Conservation (phyloP, 2,113 vertebrate genomes). For the Cinclus mexicanus region DNA sequence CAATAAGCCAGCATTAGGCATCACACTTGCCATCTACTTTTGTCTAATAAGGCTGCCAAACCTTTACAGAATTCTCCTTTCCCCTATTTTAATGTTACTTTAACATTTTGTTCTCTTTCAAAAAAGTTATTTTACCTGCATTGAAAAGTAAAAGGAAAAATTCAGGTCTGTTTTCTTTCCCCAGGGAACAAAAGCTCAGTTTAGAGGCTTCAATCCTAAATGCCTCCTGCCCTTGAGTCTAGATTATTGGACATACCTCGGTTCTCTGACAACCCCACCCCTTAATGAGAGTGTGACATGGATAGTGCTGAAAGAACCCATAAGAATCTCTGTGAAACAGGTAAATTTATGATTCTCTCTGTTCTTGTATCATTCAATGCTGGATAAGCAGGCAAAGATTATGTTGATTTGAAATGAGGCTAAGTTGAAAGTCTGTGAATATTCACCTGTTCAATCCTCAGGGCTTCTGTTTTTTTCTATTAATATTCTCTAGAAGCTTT, state of each 20-base stretch:
- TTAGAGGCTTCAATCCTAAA: conserved; percentile 90
- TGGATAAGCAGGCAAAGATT: neutral
- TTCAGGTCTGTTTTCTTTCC: neutral
- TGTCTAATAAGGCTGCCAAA: neutral
- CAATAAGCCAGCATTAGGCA: neutral
- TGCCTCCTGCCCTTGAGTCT: conserved; percentile 89
- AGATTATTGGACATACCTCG: conserved; percentile 93
- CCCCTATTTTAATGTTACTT: neutral
- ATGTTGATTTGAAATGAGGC: neutral
- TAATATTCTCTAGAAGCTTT: neutral
- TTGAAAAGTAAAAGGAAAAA: neutral
- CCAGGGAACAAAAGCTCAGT: conserved; percentile 86
- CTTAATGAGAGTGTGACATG: conserved; percentile 92
- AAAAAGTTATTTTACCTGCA: neutral
- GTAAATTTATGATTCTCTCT: conserved; percentile 59
- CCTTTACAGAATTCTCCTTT: neutral
- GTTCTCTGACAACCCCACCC: conserved; percentile 94
- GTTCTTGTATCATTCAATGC: neutral
- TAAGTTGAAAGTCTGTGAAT: neutral
- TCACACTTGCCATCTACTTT: neutral
- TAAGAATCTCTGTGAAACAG: conserved; percentile 90
- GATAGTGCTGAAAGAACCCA: conserved; percentile 90
- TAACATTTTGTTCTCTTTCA: neutral
- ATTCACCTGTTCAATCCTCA: neutral
- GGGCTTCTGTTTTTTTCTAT: neutral